Evolutionary conservation across 1,140 invertebrate species (phyloP).

Genomic region (Pollicipes pollicipes): DNA sequence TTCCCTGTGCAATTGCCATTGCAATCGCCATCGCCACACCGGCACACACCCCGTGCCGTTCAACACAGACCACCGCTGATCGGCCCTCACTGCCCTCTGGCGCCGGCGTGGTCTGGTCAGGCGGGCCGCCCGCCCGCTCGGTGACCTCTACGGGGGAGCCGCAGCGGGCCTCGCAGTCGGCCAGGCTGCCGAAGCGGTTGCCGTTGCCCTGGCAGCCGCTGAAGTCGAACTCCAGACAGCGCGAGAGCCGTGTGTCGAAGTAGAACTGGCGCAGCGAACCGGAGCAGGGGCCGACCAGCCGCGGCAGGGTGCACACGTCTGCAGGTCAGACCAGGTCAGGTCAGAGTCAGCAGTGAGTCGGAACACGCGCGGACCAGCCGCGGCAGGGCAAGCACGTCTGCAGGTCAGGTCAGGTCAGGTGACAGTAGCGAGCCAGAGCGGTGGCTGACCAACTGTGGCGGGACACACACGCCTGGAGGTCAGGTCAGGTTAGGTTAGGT

Average conservation of each 20-base stretch:
- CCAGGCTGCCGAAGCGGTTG: conserved; percentile 57
- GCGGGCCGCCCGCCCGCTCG: conserved; percentile 50
- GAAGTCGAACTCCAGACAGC: conserved; percentile 43
- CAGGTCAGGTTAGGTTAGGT: no score
- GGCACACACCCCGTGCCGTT: no score
- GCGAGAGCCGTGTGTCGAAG: conserved; percentile 35
- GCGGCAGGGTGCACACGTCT: conserved; percentile 52
- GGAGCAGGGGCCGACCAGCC: conserved; percentile 49
- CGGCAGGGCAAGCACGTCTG: conserved; percentile 51
- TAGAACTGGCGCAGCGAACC: conserved; percentile 47
- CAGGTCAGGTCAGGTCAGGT: no score
- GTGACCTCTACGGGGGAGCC: conserved; percentile 36
- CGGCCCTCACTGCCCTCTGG: no score
- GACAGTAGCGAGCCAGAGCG: no score
- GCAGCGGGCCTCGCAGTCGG: background rate
- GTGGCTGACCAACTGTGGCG: no score
- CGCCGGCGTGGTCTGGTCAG: no score
- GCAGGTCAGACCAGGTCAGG: conserved; percentile 15
- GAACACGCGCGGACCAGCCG: conserved; percentile 50
- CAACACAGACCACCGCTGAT: no score
- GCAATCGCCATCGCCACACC: no score
- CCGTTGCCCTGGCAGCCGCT: conserved; percentile 65
- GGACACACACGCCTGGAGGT: no score
- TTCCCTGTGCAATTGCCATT: no score
- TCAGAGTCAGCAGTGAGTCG: conserved; percentile 22